Evolutionary conservation across 2,888 invertebrate genomes (phyloP).

Genomic region (Chrysolina haemoptera): DNA sequence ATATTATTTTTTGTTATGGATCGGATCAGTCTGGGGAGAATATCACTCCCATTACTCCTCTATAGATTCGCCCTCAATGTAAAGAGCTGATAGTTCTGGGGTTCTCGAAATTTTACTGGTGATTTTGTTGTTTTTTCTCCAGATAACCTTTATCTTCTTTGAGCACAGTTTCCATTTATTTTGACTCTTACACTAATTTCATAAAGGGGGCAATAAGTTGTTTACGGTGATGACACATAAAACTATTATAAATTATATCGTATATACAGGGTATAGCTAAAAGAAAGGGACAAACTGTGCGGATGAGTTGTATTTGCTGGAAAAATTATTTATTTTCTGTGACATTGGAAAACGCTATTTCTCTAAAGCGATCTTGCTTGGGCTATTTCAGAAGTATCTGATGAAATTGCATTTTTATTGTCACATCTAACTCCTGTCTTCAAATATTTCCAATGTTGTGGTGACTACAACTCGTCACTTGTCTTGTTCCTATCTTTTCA

Average conservation of each 20-base stretch:
- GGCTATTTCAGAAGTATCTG: background rate
- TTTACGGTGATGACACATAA: slow-evolving; percentile 19
- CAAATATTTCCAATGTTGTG: background rate
- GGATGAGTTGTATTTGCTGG: slow-evolving; percentile 11
- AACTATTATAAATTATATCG: background rate
- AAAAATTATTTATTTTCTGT: background rate
- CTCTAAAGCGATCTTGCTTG: background rate
- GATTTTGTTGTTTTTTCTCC: background rate
- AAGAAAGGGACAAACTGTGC: slow-evolving; percentile 16
- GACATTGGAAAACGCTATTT: background rate
- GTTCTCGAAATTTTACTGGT: background rate
- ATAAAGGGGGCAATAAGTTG: slow-evolving; percentile 16
- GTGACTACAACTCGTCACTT: slow-evolving; percentile 8
- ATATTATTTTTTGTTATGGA: too few relatives aligned
- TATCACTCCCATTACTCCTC: too few relatives aligned
- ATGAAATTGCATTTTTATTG: slow-evolving; percentile 1
- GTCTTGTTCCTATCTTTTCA: slow-evolving; percentile 21
- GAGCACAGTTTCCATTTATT: background rate
- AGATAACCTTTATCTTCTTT: background rate
- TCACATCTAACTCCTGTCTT: background rate
- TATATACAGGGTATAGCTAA: slow-evolving; percentile 13
- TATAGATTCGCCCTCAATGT: too few relatives aligned
- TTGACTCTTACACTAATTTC: background rate
- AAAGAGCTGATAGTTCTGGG: too few relatives aligned
- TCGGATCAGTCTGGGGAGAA: too few relatives aligned